Base-by-base conservation (phyloP, 2,797 vertebrate genomes). In the Spondyliosoma cantharus region DNA sequence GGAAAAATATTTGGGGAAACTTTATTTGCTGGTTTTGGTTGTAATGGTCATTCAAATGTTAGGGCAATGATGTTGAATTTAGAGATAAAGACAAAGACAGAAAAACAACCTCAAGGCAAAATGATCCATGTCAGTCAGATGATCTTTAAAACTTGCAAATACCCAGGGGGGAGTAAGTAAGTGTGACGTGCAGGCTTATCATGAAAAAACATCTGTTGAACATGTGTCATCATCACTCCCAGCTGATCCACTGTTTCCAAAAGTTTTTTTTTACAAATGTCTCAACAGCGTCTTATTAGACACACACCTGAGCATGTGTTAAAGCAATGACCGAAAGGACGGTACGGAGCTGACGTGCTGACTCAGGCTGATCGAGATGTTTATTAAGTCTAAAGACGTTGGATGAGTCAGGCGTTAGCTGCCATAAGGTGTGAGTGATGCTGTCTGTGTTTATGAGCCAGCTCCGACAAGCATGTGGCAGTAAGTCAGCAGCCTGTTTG, bases 401-500 rank as follows among this genome's bases (percentile, higher is more conserved):
- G 68, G 62, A 78, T 81, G 84, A 90, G 80, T 87, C 72, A 59
- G 66, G 62, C 17, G 3, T n/a, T 27, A 43, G n/a, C 69, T 65
- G 66, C 65, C 81, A 78, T 74, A 78, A 86, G 76, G 72, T 78
- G 74, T 68, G 82, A 85, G 53, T 37, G 82, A 71, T 48, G 68
- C 61, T 71, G 72, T 87, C 78, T 81, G 48, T 78, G 78, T 67
- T 81, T 74, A 20, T 62, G 42, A 76, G 63, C 37, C 66, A 71
- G 66, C 62, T 64, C 61, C 63, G 76, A 83, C 42, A 53, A 81
- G 78, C 76, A 68, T 80, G 83, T 79, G 76, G 77, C 74, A 69
- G 56, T 25, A 81, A 81, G 67, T 86, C 81, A 85, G 72, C 82
- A 73, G 71, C 58, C 61, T 66, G 73, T 60, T 86, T 78, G 83